Evolutionary conservation across 2,888 invertebrate genomes (phyloP), one percentile per base, ranked within the genome.

Genomic region (Alentia gelatinosa): DNA sequence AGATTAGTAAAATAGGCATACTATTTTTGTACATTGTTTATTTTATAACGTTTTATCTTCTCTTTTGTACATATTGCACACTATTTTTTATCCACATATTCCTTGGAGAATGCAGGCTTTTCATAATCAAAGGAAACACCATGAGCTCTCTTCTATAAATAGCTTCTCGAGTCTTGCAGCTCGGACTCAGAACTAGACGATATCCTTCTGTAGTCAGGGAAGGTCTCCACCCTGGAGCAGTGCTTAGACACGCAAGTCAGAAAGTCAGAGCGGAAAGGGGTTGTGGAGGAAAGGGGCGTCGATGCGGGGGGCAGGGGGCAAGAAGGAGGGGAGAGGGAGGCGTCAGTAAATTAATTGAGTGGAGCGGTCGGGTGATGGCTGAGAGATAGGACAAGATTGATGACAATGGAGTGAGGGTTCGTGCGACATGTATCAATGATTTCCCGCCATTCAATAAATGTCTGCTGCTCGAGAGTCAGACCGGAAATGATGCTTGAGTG

Each of bases 341-440:
- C 79, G 79, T 79, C 79, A 39, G 86, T 86, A 89, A 89, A 89
- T 89, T 89, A 89, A 89, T 89, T 89, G 89, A 89, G 63, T 63
- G 89, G 63, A 89, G 89, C 42, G 30, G 50, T 37, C 42, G 89
- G 56, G 56, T 63, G 89, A 89, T 89, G 89, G 56, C 35, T 33
- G 89, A 9, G 89, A 89, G 89, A 89, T 89, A 89, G 63, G 35
- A 50, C 56, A 89, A 89, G 89, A 89, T 89, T 30, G 89, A 89
- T 89, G 89, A 89, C 89, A 89, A 89, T 56, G 63, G 56, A 89
- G 56, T 63, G 89, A 50, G 35, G 50, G 89, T 89, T 35, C 89
- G 56, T 63, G 56, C 35, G 56, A 39, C 89, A 89, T 63, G 89
- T 89, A 89, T 89, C 89, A 63, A 89, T 63, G 89, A 63, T 89